Base-by-base conservation (phyloP, 2,797 vertebrate species). In the Emys orbicularis region DNA sequence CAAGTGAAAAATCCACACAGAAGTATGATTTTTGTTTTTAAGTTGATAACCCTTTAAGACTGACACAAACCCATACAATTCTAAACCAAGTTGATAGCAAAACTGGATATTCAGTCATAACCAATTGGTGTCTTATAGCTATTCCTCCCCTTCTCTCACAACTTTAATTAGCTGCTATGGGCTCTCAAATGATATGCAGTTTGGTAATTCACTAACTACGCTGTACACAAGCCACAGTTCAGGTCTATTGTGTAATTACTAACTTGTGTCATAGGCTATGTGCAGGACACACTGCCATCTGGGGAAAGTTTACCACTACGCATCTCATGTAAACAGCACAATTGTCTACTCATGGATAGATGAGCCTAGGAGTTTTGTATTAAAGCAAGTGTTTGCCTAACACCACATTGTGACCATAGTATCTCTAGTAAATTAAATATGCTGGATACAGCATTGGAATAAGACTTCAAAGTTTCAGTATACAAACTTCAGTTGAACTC, bases 371-470 rank as follows among this genome's bases (percentile, higher is more conserved):
- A 57, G 81, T 8, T 12, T 19, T 19, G 21, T n/a, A 2, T 1
- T 2, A 44, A 80, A 90, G 19, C 7, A 57, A 57, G 19, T 49
- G 41, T 61, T 18, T 47, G 44, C 52, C 83, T 68, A 53, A 31
- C 82, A 50, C 27, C 81, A 79, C 12, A 47, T 0, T 12, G 50
- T 21, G n/a, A 53, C 27, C 27, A 49, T 7, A 12, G 1, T 5
- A 34, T 2, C 81, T 54, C 27, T 83, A 29, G 86, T 0, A 11
- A 91, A 10, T 23, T 54, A 59, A 16, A 21, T 10, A 56, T 10
- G 47, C 2, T 0, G 1, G 41, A 53, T 23, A 37, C 41, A 79
- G 37, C 3, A 4, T 0, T 41, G 37, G 19, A 72, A 41, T 47
- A 77, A 49, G 15, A 77, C 74, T 77, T 77, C 6, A 49, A 47